Base-by-base conservation (phyloP, 2,888 invertebrate species). In the Eupsilia transversa region DNA sequence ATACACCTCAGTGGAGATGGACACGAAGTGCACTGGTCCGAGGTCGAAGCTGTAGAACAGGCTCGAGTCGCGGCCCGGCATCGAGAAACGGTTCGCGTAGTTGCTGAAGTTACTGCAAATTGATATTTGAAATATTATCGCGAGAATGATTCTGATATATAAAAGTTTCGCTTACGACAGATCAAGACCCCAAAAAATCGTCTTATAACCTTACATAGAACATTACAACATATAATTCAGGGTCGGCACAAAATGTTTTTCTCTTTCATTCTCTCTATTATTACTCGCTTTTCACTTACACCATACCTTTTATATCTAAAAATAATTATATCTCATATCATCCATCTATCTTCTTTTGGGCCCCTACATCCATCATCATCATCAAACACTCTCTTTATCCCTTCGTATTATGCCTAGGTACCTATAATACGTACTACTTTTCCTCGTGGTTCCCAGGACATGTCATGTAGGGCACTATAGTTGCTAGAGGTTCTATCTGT, bases 361-460 rank as follows among this genome's bases (percentile, higher is more conserved):
- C 20, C 5, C 17, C 20, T 3, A 7, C 12, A 23, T 38, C 23
- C 3, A 23, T 49, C 17, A 30, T 30, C 14, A 17, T 27, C 38
- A 14, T 27, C 41, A 10, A 20, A 2, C 9, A 20, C 4, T 14
- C 20, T 12, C 38, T 59, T n/a, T 9, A 17, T 35, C 9, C 23
- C n/a, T n/a, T n/a, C n/a, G n/a, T n/a, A n/a, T n/a, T n/a, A n/a
- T n/a, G n/a, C n/a, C n/a, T n/a, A n/a, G n/a, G n/a, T n/a, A n/a
- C n/a, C n/a, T n/a, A n/a, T n/a, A n/a, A n/a, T 43, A 96, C 97
- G 96, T 90, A 98, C 98, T 98, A 98, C 77, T 95, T 97, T 91
- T 98, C 97, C 95, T 99, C 99, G 90, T 99, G 99, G 95, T 99
- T 99, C 68, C 99, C 99, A n/a, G 98, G 98, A 87, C 98, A 98